A percentile compares a stretch with the other conserved stretches of the same genome.
phyloP scores from a whole-genome alignment of 2,113 vertebrate species.

The Ramphastos sulfuratus region DNA sequence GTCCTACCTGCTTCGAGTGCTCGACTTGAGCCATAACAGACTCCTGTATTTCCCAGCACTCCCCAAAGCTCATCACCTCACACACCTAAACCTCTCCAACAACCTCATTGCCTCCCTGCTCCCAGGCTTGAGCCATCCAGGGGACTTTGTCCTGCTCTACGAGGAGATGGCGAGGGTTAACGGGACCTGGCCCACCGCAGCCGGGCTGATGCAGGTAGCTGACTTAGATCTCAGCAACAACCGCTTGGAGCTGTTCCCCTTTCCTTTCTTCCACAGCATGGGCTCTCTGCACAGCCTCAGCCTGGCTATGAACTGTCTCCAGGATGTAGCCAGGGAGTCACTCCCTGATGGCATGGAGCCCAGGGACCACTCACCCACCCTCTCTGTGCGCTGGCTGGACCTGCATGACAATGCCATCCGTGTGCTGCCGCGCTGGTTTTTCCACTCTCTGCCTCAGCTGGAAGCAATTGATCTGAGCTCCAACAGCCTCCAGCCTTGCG shows the following conservation, averaged over 20 bases:
- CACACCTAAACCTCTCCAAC: slow-evolving; percentile 80
- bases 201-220: slow-evolving; percentile 48
- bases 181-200: background rate
- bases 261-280: slow-evolving; percentile 73
- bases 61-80: slow-evolving; percentile 62
- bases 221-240: slow-evolving; percentile 83
- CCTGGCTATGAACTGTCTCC: slow-evolving; percentile 80
- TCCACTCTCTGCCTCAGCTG: slow-evolving; percentile 72
- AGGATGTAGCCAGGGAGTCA: slow-evolving; percentile 34
- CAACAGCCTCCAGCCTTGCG: slow-evolving; percentile 75
- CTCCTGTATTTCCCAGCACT: slow-evolving; percentile 78
- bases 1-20: slow-evolving; percentile 73
- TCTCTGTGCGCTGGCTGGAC: slow-evolving; percentile 69
- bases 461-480: slow-evolving; percentile 74
- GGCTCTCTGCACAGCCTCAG: slow-evolving; percentile 73
- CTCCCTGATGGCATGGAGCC: rapidly evolving
- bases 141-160: slow-evolving; percentile 52
- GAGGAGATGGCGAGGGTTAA: slow-evolving; percentile 47
- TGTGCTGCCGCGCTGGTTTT: slow-evolving; percentile 69
- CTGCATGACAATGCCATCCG: slow-evolving; percentile 72
- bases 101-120: slow-evolving; percentile 72
- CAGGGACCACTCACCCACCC: background rate
- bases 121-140: background rate
- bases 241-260: slow-evolving; percentile 71
- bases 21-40: slow-evolving; percentile 81